Conservation (phyloP, 2,888 invertebrate species). For the Hemaris fuciformis region DNA sequence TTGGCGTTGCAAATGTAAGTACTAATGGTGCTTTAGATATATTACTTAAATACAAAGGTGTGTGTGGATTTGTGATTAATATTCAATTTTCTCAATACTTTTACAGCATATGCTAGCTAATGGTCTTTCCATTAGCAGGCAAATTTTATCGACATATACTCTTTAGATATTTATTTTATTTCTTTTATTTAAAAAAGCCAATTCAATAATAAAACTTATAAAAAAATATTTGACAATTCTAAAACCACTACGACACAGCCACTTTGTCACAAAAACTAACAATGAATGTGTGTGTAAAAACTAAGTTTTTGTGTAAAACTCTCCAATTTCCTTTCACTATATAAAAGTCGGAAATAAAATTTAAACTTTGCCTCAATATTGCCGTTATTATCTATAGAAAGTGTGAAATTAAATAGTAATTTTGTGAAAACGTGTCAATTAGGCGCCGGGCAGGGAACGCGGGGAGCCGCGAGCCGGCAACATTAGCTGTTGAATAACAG, state of each 20-base stretch:
- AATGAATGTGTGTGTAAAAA: not conserved
- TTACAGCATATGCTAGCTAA: too few relatives aligned
- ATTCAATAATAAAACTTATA: not conserved
- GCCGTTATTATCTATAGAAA: constrained; percentile 59
- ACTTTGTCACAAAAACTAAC: not conserved
- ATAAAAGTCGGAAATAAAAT: constrained; percentile 42
- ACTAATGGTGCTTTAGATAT: too few relatives aligned
- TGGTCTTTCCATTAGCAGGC: too few relatives aligned
- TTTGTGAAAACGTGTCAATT: constrained; percentile 71
- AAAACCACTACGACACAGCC: not conserved
- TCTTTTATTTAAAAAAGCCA: too few relatives aligned
- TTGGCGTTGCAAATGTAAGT: too few relatives aligned
- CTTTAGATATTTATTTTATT: too few relatives aligned
- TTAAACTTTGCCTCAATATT: constrained; percentile 43
- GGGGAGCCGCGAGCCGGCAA: constrained; percentile 39
- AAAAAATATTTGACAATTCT: not conserved
- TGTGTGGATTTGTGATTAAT: too few relatives aligned
- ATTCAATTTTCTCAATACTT: too few relatives aligned
- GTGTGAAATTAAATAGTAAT: constrained; percentile 70
- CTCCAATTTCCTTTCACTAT: constrained; percentile 47
- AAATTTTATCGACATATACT: too few relatives aligned
- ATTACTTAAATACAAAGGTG: too few relatives aligned
- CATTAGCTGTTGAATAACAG: constrained; percentile 60
- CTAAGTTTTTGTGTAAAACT: constrained; percentile 33
- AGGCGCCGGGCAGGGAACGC: constrained; percentile 41